phyloP scores from a whole-genome alignment of 2,797 vertebrate genomes.

The Numenius phaeopus region DNA sequence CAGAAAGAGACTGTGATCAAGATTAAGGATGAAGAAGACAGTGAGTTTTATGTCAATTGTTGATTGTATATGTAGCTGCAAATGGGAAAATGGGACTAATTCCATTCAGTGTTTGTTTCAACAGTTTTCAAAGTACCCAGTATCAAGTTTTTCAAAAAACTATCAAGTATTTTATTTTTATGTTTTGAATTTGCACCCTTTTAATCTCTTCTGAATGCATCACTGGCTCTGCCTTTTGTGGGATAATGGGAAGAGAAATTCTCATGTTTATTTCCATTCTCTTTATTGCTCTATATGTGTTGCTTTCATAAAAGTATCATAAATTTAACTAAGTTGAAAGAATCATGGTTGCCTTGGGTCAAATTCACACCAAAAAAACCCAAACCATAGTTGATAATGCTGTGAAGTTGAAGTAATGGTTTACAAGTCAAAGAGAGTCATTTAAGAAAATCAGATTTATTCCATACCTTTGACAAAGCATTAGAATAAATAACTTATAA shows the following conservation, averaged over 20 bases:
- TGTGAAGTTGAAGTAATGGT: neutral
- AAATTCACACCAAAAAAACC: neutral
- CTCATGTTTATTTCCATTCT: neutral
- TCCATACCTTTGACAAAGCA: neutral
- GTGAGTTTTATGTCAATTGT: constrained; percentile 71
- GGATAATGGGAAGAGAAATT: neutral
- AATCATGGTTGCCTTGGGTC: neutral
- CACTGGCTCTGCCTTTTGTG: neutral
- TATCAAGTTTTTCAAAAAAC: neutral
- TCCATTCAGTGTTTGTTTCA: neutral
- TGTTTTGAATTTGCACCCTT: neutral
- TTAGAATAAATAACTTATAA: neutral
- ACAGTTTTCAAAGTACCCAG: neutral
- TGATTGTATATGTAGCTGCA: neutral
- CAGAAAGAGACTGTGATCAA: constrained; percentile 86
- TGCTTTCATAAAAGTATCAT: neutral
- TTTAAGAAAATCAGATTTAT: neutral
- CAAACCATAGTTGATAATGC: neutral
- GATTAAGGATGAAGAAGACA: constrained; percentile 88
- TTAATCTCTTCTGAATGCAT: neutral
- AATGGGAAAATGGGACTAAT: neutral
- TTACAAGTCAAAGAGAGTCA: neutral
- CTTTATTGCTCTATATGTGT: neutral
- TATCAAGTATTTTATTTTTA: neutral
- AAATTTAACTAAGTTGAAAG: neutral